Conservation (phyloP, 1,140 invertebrate genomes). For the Lordiphosa collinella region DNA sequence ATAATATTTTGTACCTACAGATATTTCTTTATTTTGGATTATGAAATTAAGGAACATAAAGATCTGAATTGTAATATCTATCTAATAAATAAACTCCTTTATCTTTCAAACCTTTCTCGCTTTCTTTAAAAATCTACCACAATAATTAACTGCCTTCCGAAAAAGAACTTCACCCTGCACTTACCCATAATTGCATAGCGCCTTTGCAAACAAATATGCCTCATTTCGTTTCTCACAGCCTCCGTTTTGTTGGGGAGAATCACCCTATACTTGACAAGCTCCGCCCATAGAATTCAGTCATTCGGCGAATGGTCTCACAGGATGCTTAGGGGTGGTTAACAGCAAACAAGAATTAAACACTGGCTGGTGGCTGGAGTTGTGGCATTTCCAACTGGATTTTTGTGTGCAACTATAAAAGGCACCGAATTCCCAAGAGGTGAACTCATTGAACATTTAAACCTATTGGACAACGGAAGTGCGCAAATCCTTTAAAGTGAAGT, state of each 20-base stretch:
- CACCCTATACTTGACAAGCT: slow-evolving; percentile 67
- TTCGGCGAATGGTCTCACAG: slow-evolving; percentile 45
- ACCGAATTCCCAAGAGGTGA: slow-evolving; percentile 58
- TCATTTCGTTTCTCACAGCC: slow-evolving; percentile 43
- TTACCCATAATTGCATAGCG: neutral
- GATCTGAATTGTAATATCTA: too few relatives aligned
- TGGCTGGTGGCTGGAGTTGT: slow-evolving; percentile 17
- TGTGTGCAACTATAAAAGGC: slow-evolving; percentile 59
- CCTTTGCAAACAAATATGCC: slow-evolving; percentile 7
- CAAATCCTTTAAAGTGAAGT: neutral
- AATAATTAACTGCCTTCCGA: slow-evolving; percentile 23
- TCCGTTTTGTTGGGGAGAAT: slow-evolving; percentile 18
- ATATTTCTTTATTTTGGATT: too few relatives aligned
- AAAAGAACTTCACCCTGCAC: too few relatives aligned
- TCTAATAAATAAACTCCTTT: too few relatives aligned
- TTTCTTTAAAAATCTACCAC: neutral
- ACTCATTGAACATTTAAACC: slow-evolving; percentile 55
- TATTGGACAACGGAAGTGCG: slow-evolving; percentile 48
- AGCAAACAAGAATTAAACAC: neutral
- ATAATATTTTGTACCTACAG: too few relatives aligned
- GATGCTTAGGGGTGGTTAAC: slow-evolving; percentile 48
- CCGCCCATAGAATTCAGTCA: slow-evolving; percentile 46
- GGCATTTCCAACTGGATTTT: slow-evolving; percentile 61
- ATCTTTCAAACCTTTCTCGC: too few relatives aligned
- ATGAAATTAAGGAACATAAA: too few relatives aligned